A percentile compares a stretch with the other conserved stretches of the same genome.
phyloP scores from a whole-genome alignment of 2,113 vertebrate species.

The Erythrolamprus reginae region DNA sequence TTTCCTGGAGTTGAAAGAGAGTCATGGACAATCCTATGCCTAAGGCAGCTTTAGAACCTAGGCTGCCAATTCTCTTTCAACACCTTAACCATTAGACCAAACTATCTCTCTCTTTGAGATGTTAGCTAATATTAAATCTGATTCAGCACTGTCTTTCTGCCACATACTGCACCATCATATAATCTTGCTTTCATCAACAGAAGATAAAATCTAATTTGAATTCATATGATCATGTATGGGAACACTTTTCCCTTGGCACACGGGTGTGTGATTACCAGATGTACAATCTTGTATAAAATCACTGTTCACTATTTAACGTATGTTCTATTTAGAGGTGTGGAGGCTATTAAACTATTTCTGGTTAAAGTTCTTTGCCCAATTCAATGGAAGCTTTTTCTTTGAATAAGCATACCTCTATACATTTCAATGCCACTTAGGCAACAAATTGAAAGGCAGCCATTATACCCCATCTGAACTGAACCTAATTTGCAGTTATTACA shows the following conservation, averaged over 20 bases:
- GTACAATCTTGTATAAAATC: neutral
- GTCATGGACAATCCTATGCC: neutral
- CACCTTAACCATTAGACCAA: neutral
- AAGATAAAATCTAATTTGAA: neutral
- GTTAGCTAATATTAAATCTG: neutral
- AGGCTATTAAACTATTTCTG: neutral
- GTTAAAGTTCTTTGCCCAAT: neutral
- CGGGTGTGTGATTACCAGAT: neutral
- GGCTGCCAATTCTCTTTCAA: neutral
- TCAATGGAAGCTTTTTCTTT: neutral
- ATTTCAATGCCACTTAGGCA: neutral
- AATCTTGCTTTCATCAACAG: neutral
- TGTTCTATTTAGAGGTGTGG: neutral
- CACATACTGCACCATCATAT: neutral
- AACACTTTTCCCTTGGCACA: neutral
- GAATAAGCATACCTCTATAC: neutral
- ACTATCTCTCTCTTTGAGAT: neutral
- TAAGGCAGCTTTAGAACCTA: neutral
- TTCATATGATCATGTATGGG: neutral
- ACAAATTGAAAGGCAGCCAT: neutral
- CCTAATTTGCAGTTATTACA: neutral
- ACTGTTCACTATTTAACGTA: neutral
- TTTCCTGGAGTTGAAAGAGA: neutral
- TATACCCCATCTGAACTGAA: neutral
- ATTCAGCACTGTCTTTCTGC: neutral